These are phyloP conservation scores for Chionis minor DNA, from an alignment of 2,113 vertebrate genomes.

Conservation along the genomic window DNA sequence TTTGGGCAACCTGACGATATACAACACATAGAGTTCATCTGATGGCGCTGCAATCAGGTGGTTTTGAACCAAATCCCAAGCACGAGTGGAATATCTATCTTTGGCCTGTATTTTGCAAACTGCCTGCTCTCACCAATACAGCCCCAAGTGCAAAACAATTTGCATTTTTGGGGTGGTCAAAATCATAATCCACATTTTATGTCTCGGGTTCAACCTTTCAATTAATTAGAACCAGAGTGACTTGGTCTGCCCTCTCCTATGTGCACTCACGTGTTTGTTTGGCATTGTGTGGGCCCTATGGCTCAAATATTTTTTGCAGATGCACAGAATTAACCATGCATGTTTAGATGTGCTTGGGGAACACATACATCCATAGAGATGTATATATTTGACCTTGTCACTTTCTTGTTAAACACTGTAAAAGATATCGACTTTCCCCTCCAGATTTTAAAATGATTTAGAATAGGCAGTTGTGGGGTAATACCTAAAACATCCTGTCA, in stretches of 20 bases:
- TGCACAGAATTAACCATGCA: constrained; percentile 30
- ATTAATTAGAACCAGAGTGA: constrained; percentile 40
- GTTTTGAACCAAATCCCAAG: background rate
- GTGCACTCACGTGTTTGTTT: constrained; percentile 31
- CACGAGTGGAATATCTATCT: background rate
- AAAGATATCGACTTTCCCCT: constrained; percentile 26
- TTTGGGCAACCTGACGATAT: background rate
- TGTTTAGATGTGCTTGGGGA: constrained; percentile 58
- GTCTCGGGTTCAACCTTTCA: background rate
- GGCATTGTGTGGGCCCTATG: constrained; percentile 43
- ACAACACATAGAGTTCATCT: background rate
- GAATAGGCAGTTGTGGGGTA: constrained; percentile 22
- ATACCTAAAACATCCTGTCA: constrained; percentile 29
- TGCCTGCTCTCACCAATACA: background rate
- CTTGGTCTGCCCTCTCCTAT: background rate
- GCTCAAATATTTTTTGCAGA: constrained; percentile 55
- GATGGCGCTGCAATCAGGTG: background rate
- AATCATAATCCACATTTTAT: background rate
- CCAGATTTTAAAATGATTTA: constrained; percentile 50
- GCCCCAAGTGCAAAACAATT: background rate
- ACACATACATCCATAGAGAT: background rate
- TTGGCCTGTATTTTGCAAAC: background rate
- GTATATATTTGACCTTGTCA: constrained; percentile 49
- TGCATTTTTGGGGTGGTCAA: background rate
- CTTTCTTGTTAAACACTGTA: constrained; percentile 45